Percentiles rank a stretch among this genome's conserved stretches.
Evolutionary conservation across 2,888 invertebrate genomes (phyloP).

Genomic region (Cremastinae sp.): DNA sequence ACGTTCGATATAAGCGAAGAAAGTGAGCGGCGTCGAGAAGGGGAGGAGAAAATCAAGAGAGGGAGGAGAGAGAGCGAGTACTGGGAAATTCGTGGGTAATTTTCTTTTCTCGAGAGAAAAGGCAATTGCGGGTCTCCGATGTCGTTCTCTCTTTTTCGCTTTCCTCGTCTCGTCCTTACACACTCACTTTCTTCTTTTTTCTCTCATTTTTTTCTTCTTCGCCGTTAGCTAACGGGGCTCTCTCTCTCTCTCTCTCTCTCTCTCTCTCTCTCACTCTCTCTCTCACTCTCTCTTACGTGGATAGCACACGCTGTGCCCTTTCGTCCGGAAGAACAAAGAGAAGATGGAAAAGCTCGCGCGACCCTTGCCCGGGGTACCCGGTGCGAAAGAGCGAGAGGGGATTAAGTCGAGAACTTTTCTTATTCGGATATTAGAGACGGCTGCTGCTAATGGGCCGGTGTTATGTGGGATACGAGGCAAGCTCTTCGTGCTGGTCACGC

Average conservation of each 20-base stretch:
- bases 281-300: slow-evolving; percentile 25
- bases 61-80: slow-evolving; percentile 32
- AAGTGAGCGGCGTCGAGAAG: slow-evolving; percentile 51
- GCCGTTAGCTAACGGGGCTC: too few relatives aligned
- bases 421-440: slow-evolving; percentile 67
- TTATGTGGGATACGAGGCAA: slow-evolving; percentile 31
- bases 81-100: slow-evolving; percentile 43
- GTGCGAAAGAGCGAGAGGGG: slow-evolving; percentile 24
- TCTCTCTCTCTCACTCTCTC: slow-evolving; percentile 1
- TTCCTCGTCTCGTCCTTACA: not conserved
- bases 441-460: slow-evolving; percentile 67
- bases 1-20: slow-evolving; percentile 51
- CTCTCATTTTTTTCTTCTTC: slow-evolving; percentile 21
- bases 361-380: slow-evolving; percentile 15
- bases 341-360: slow-evolving; percentile 17
- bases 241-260: slow-evolving; percentile 30
- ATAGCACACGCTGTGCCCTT: slow-evolving; percentile 7
- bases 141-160: slow-evolving; percentile 18
- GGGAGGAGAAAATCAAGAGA: slow-evolving; percentile 30
- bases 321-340: slow-evolving; percentile 9
- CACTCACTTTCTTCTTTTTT: not conserved
- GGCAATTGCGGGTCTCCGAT: slow-evolving; percentile 50
- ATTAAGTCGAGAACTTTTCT: slow-evolving; percentile 71
- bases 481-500: slow-evolving; percentile 43
- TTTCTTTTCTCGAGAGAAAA: slow-evolving; percentile 50